phyloP scores from a whole-genome alignment of 2,113 vertebrate genomes.

The Zosterops pallidus region DNA sequence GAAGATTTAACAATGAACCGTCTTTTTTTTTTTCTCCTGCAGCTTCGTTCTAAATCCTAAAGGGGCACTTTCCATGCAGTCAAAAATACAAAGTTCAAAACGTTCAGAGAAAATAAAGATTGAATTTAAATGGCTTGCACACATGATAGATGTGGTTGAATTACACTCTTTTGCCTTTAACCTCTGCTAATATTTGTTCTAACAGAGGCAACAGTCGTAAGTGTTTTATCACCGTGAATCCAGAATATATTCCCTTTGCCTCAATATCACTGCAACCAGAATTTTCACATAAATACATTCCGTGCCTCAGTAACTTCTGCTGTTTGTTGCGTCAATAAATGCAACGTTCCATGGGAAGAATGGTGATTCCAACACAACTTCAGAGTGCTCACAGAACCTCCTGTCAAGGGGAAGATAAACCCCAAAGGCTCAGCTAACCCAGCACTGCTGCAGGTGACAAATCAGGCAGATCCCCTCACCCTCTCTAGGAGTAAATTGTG shows the following conservation, averaged over 20 bases:
- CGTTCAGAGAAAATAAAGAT: neutral
- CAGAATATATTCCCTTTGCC: neutral
- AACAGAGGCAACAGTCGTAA: neutral
- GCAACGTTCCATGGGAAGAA: neutral
- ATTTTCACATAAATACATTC: neutral
- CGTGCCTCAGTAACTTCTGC: neutral
- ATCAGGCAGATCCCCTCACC: neutral
- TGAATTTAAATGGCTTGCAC: neutral
- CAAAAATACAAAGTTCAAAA: neutral
- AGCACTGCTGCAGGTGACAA: neutral
- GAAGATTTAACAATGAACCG: conserved; percentile 16
- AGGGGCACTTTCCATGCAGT: neutral
- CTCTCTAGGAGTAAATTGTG: neutral
- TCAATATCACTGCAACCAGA: neutral
- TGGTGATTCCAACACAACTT: neutral
- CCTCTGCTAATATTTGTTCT: conserved; percentile 7
- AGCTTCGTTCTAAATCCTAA: neutral
- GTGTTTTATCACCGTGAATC: neutral
- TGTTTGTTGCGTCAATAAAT: neutral
- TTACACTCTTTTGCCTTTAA: neutral
- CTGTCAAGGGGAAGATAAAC: neutral
- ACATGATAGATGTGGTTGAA: neutral
- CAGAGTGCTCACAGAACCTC: neutral
- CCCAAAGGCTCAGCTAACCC: fast-evolving
- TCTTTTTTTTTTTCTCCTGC: neutral